Evolutionary conservation across 1,140 invertebrate species (phyloP).

Genomic region (Micrasema minimum): DNA sequence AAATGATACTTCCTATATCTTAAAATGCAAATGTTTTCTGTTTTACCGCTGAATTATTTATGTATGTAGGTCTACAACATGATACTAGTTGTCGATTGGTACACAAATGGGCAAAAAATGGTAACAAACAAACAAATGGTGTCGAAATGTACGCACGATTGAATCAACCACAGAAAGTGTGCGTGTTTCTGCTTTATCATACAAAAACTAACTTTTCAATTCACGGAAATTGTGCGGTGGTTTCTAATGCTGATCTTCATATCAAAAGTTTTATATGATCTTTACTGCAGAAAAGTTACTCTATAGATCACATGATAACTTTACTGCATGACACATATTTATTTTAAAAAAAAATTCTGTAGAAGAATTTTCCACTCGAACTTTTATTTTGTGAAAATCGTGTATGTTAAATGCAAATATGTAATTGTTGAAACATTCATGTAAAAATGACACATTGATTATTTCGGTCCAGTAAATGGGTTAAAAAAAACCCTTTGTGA

Average conservation of each 20-base stretch:
- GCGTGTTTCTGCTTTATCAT: conserved; percentile 25
- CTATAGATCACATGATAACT: not conserved
- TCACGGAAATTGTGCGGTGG: too few relatives aligned
- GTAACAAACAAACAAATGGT: conserved; percentile 8
- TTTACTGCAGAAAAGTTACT: not conserved
- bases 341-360: not conserved
- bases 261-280: not conserved
- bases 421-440: too few relatives aligned
- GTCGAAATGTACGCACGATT: conserved; percentile 18
- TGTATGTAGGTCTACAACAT: not conserved
- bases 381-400: too few relatives aligned
- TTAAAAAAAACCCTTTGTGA: too few relatives aligned
- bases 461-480: too few relatives aligned
- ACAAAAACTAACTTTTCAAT: too few relatives aligned
- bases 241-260: not conserved
- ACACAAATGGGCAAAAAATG: not conserved
- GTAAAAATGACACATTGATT: too few relatives aligned
- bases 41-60: not conserved
- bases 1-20: not conserved
- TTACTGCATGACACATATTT: not conserved
- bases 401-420: too few relatives aligned
- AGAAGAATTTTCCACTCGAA: not conserved
- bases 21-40: not conserved
- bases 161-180: conserved; percentile 19
- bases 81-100: not conserved